phyloP scores from a whole-genome alignment of 2,113 vertebrate genomes.

The Tragelaphus scriptus region DNA sequence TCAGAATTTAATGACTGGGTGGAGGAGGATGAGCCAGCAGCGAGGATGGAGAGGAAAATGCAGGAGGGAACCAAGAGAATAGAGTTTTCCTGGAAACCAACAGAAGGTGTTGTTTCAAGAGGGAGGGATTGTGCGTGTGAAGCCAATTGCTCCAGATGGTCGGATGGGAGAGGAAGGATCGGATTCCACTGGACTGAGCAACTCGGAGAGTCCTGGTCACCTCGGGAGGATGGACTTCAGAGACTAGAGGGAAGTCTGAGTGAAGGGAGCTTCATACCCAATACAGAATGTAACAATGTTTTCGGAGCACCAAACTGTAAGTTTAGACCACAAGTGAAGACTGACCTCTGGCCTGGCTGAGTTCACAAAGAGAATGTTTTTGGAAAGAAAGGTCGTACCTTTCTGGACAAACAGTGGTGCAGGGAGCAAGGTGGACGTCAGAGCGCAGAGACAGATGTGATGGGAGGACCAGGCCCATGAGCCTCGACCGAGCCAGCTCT shows the following conservation, averaged over 20 bases:
- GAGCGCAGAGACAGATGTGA: neutral
- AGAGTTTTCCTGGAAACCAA: slow-evolving; percentile 45
- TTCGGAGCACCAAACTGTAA: neutral
- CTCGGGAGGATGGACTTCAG: neutral
- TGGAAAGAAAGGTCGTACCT: neutral
- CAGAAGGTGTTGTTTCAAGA: slow-evolving; percentile 31
- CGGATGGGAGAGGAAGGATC: neutral
- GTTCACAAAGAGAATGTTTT: slow-evolving; percentile 1
- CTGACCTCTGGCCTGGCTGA: neutral
- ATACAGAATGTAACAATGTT: neutral
- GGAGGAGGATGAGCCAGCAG: neutral
- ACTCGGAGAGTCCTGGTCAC: neutral
- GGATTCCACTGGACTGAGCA: neutral
- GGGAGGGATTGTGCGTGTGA: neutral
- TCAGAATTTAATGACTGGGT: neutral
- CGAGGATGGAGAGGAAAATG: neutral
- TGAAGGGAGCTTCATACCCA: neutral
- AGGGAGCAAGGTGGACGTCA: neutral
- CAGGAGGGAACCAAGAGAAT: slow-evolving; percentile 24
- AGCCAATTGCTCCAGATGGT: slow-evolving; percentile 41
- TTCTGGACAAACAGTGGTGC: neutral
- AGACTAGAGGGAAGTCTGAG: slow-evolving; percentile 18
- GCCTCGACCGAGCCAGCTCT: neutral
- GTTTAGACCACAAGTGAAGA: slow-evolving; percentile 14
- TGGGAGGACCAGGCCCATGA: neutral